Base-by-base conservation (phyloP, 92 coral and sea anemone species). In the Bergia puertoricense region DNA sequence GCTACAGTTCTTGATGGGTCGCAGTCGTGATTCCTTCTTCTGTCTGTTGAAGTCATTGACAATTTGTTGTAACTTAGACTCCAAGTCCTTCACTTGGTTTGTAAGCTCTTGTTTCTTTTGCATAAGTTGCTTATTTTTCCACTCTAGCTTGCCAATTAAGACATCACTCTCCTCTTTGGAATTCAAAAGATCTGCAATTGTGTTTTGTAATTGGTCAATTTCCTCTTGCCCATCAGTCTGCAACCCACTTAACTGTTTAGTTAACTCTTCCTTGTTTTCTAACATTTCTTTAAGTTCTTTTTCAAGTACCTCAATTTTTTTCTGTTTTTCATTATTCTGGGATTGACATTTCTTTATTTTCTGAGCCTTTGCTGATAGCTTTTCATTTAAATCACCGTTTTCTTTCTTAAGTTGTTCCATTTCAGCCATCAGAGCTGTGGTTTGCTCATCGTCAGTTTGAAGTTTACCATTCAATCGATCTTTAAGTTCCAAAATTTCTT, bases 151-250 rank as follows among this genome's bases (percentile, higher is more conserved):
- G 40, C 90, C 91, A 73, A 86, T 81, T 85, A 89, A 90, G 40
- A 86, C 92, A 79, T 91, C 92, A 74, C 95, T 95, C 69, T 93
- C 94, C 72, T 88, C 88, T 74, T 93, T 92, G 79, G 92, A 92
- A 40, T 92, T 91, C 39, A 82, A 88, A 73, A 93, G 81, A 56
- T 93, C 93, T 41, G 76, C 77, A 89, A 95, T 91, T 85, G 83
- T 90, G 44, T 36, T 83, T 69, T 86, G 85, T 45, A 97, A 85
- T 40, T 93, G 92, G 46, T 97, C 91, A 3, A 92, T 92, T 88
- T 96, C 97, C 72, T 79, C 86, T 76, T 93, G 94, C 96, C 95
- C 89, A 74, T 97, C 98, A 48, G 82, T 90, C 74, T 93, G 91
- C n/a, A 91, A 89, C 22, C 95, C 93, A 82, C 85, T 86, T 59